Conservation (phyloP, 2,888 invertebrate genomes). For the Lamproptera curius region DNA sequence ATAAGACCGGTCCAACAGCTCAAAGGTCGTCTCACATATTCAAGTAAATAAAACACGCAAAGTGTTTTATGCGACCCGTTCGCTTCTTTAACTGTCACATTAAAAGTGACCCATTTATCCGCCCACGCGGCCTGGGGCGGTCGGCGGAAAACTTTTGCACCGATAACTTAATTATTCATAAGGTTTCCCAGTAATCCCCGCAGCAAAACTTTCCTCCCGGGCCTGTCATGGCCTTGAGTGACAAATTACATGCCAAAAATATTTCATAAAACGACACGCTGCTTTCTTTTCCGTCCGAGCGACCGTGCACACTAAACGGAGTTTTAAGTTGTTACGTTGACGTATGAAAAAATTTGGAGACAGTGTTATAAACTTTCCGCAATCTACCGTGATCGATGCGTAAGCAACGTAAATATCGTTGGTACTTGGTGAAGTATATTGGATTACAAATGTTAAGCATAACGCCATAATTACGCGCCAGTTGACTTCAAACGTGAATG, state of each 20-base stretch:
- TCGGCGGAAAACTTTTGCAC: conserved; percentile 51
- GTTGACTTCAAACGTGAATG: too few species aligned
- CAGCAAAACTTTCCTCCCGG: conserved; percentile 46
- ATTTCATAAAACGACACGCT: conserved; percentile 6
- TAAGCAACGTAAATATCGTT: neutral
- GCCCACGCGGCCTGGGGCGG: conserved; percentile 30
- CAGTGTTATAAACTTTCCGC: neutral
- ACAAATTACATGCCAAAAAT: conserved; percentile 57
- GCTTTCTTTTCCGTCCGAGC: too few species aligned
- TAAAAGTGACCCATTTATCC: conserved; percentile 48
- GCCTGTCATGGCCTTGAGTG: conserved; percentile 64
- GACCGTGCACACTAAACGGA: too few species aligned
- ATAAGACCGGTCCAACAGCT: too few species aligned
- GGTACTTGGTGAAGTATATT: too few species aligned
- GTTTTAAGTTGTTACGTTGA: too few species aligned
- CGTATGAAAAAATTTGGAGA: too few species aligned
- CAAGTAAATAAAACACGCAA: conserved; percentile 15
- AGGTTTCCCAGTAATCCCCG: conserved; percentile 59
- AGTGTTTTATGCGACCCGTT: conserved; percentile 49
- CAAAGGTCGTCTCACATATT: too few species aligned
- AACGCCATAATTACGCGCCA: too few species aligned
- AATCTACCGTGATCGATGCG: neutral
- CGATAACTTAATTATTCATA: conserved; percentile 72
- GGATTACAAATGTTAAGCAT: too few species aligned
- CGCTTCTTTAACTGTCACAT: conserved; percentile 39